Evolutionary conservation across 2,113 vertebrate genomes (phyloP), one percentile per base, ranked within the genome.

Genomic region (Talpa occidentalis): DNA sequence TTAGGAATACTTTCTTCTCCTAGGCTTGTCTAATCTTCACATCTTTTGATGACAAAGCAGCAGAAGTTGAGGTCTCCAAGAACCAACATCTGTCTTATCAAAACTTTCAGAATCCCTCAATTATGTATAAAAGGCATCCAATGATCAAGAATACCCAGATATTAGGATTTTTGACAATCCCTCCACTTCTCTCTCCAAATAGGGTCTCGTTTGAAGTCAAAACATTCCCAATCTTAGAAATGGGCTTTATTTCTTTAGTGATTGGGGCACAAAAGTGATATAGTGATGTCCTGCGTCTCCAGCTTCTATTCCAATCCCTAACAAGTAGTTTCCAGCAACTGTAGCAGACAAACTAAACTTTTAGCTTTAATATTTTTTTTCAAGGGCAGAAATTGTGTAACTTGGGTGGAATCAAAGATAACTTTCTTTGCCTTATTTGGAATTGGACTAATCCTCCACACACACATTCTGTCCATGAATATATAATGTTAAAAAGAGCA

Each of bases 71-170:
- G 37, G 37, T 81, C 35, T 78, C 67, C 24, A 78, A 67, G 67
- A 82, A 67, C 15, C 42, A 69, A 49, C 87, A 2, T 10, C 15
- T 88, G 14, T 10, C 14, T 94, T 22, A 7, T 77, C 9, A 37
- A 81, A 42, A 24, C 14, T 82, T 26, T 67, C 69, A 70, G 21
- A 67, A 81, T 49, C 47, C 42, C 42, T 73, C 4, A 72, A 62
- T 52, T 77, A 37, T 37, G 44, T 35, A 90, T 32, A 54, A 87
- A 80, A 88, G 60, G 17, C 40, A 93, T 67, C 26, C 26, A 22
- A 24, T 76, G 85, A 54, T 47, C 93, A 94, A 40, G 60, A 84
- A 74, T n/a, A 80, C 76, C n/a, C 67, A 88, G 89, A 60, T 37
- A 28, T 62, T 81, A 81, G 21, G 19, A 47, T 72, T 59, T 62